A percentile compares a stretch with the other conserved stretches of the same genome.
phyloP scores from a whole-genome alignment of 1,140 invertebrate genomes.

The Kradibia gibbosae region DNA sequence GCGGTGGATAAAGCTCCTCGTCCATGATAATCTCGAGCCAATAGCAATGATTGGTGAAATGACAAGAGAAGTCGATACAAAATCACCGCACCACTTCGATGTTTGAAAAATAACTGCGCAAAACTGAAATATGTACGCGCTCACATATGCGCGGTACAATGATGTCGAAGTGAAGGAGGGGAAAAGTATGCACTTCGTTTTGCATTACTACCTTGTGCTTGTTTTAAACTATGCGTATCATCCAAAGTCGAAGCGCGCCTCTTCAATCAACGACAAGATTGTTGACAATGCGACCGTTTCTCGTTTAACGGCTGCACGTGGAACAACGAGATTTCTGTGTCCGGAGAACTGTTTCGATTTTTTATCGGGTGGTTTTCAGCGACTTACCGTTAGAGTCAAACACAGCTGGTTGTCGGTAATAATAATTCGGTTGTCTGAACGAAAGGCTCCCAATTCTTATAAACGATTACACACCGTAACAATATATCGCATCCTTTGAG shows the following conservation, averaged over 20 bases:
- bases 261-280: background rate
- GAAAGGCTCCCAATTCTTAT: background rate
- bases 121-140: constrained; percentile 49
- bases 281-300: background rate
- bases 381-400: background rate
- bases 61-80: background rate
- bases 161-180: constrained; percentile 40
- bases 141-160: constrained; percentile 22
- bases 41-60: background rate
- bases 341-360: background rate
- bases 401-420: background rate
- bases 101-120: constrained; percentile 67
- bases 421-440: background rate
- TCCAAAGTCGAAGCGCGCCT: constrained; percentile 36
- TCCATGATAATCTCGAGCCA: constrained; percentile 56
- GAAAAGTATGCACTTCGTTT: constrained; percentile 22
- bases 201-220: constrained; percentile 15
- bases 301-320: background rate
- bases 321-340: background rate
- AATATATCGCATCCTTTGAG: background rate
- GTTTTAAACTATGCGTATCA: background rate
- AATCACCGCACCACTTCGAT: constrained; percentile 46
- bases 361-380: too few species aligned
- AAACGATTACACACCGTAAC: background rate
- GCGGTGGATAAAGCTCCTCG: constrained; percentile 63